phyloP scores from a whole-genome alignment of 2,113 vertebrate species.

The Macrotis lagotis region DNA sequence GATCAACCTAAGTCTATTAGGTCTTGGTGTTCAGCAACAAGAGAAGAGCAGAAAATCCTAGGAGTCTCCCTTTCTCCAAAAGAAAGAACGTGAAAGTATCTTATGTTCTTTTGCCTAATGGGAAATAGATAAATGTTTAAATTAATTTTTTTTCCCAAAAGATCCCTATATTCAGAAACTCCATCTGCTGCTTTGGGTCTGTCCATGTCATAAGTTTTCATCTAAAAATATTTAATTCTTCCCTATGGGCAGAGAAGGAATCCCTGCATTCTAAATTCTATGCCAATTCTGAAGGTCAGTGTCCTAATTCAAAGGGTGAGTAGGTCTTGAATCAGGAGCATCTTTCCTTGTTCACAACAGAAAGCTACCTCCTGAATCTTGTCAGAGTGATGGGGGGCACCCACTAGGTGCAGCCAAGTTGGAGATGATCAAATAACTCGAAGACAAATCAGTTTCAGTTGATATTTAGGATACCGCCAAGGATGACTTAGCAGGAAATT shows the following conservation, averaged over 20 bases:
- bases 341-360: background rate
- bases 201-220: background rate
- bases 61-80: background rate
- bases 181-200: background rate
- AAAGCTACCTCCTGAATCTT: background rate
- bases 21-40: background rate
- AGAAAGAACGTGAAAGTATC: background rate
- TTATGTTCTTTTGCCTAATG: background rate
- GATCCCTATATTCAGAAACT: background rate
- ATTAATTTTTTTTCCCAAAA: background rate
- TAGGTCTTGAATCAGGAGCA: background rate
- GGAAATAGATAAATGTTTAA: background rate
- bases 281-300: background rate
- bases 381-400: background rate
- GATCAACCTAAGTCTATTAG: background rate
- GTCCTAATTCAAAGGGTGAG: background rate
- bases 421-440: background rate
- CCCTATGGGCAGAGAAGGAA: background rate
- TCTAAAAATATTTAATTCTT: background rate
- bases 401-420: background rate
- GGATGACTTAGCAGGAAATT: constrained; percentile 2
- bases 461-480: background rate
- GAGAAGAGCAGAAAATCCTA: background rate
- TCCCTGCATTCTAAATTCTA: background rate
- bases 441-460: background rate